Conservation (phyloP, 2,797 vertebrate genomes). For the Decapterus maruadsi region DNA sequence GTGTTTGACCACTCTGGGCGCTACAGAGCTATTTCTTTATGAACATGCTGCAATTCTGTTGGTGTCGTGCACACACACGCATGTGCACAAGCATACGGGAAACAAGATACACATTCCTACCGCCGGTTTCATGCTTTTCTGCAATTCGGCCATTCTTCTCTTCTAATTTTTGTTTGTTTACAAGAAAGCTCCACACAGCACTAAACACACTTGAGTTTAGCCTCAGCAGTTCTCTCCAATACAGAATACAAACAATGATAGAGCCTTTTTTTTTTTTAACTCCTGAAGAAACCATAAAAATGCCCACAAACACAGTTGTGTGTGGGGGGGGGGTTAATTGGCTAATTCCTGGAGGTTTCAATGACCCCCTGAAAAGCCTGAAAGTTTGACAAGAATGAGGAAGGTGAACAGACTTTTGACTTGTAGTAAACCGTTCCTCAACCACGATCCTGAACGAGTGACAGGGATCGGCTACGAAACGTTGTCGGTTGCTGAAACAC, state of each 20-base stretch:
- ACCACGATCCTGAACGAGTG: background rate
- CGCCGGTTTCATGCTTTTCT: background rate
- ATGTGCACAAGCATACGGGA: too few relatives aligned
- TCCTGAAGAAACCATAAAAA: background rate
- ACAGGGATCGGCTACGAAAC: background rate
- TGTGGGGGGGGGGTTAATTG: background rate
- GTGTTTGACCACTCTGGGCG: background rate
- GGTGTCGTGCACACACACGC: background rate
- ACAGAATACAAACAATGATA: background rate
- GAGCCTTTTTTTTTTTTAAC: background rate
- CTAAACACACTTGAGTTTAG: background rate
- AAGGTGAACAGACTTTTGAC: background rate
- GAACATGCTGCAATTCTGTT: background rate
- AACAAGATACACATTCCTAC: background rate
- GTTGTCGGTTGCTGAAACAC: slow-evolving; percentile 18
- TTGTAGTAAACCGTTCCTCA: slow-evolving; percentile 7
- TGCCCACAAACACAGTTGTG: background rate
- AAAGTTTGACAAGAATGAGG: background rate
- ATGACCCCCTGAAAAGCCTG: background rate
- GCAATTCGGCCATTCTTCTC: background rate
- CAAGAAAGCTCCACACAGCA: background rate
- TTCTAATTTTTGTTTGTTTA: background rate
- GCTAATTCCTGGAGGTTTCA: background rate
- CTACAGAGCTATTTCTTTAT: background rate
- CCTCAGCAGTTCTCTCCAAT: background rate